Base-by-base conservation (phyloP, 2,797 vertebrate species). In the Numenius phaeopus region DNA sequence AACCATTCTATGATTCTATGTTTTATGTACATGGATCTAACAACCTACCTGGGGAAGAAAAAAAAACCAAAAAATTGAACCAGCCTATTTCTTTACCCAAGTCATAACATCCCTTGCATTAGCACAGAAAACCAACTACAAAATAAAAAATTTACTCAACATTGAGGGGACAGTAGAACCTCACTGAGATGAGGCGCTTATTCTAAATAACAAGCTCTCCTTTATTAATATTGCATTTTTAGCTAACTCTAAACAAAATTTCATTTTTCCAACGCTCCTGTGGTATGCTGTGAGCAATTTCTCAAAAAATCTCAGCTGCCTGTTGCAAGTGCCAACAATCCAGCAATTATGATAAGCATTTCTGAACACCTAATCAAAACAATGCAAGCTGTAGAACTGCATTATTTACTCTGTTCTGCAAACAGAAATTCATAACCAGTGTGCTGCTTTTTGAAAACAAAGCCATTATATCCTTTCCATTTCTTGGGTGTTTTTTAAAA, bases 301-400 rank as follows among this genome's bases (percentile, higher is more conserved):
- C 59, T 77, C 30, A 83, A 66, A 59, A 95, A 83, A 30, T 70
- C 30, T n/a, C 78, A 85, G 67, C 34, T 87, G 64, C 59, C 26
- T 89, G 19, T 50, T 86, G 34, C 22, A 27, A 94, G 40, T 67
- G 40, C 67, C 55, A 79, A 32, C 1, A 5, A 96, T 75, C 39
- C 49, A 61, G 64, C 40, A 92, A 91, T 89, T 85, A 88, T 3
- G 18, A 34, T 21, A 85, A 95, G 39, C 52, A 83, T 90, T 97
- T 93, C 76, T 87, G 72, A 92, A 65, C 67, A 90, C 67, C 88
- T 83, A 92, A 95, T 92, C 88, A 95, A 96, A 97, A 92, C 59
- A 96, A 87, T 54, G 46, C 52, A 87, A 89, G 40, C 49, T 47
- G 54, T 3, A 93, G n/a, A 90, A 69, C 32, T n/a, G 42, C 52